Conservation (phyloP, 1,140 invertebrate genomes). For the Patella vulgata region DNA sequence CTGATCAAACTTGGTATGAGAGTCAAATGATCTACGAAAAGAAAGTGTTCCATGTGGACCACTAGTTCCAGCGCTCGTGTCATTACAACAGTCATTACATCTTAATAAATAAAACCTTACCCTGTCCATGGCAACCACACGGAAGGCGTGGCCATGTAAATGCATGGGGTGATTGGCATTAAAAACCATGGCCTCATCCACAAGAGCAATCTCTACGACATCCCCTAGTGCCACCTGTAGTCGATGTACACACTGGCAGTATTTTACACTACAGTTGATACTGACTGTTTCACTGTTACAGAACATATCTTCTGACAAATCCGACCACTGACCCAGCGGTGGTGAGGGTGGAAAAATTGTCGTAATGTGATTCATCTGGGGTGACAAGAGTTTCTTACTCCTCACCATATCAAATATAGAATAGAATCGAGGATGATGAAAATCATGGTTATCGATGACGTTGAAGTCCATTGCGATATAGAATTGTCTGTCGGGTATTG, state of each 20-base stretch:
- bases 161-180: slow-evolving; percentile 75
- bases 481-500: slow-evolving; percentile 43
- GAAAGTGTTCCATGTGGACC: no score
- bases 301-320: slow-evolving; percentile 73
- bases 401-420: slow-evolving; percentile 30
- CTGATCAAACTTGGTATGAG: no score
- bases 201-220: slow-evolving; percentile 28
- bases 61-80: no score
- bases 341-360: slow-evolving; percentile 81
- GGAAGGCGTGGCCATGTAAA: slow-evolving; percentile 79
- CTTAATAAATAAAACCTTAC: no score
- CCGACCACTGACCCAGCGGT: slow-evolving; percentile 76
- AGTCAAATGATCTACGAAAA: no score
- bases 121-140: slow-evolving; percentile 71
- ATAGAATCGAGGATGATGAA: slow-evolving; percentile 35
- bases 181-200: slow-evolving; percentile 40
- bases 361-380: slow-evolving; percentile 89
- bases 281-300: slow-evolving; percentile 37
- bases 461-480: slow-evolving; percentile 51
- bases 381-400: slow-evolving; percentile 74
- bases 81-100: no score
- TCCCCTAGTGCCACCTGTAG: slow-evolving; percentile 21
- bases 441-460: slow-evolving; percentile 44
- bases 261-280: slow-evolving; percentile 13
- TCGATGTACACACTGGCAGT: slow-evolving; percentile 27